Evolutionary conservation across 2,113 vertebrate species (phyloP).

Genomic region (Lethenteron reissneri): DNA sequence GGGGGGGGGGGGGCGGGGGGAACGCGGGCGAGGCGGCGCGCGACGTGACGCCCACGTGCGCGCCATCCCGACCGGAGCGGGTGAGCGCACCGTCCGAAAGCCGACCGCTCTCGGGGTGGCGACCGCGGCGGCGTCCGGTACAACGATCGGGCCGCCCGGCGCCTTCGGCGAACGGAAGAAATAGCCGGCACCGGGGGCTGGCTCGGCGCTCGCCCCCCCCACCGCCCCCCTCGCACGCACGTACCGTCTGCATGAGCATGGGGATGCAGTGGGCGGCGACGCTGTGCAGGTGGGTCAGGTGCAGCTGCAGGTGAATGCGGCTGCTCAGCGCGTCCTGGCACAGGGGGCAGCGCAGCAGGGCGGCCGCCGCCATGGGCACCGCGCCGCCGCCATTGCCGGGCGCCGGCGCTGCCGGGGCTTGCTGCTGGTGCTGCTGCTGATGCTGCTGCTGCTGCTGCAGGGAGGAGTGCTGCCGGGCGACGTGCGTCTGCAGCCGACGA

Average conservation of each 20-base stretch:
- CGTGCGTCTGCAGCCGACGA: slow-evolving; percentile 93
- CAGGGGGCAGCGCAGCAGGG: slow-evolving; percentile 82
- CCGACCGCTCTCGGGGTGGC: too few relatives aligned
- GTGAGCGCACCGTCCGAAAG: too few relatives aligned
- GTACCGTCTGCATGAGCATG: slow-evolving; percentile 29
- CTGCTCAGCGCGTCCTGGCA: slow-evolving; percentile 98
- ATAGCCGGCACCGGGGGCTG: too few relatives aligned
- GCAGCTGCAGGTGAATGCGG: slow-evolving; percentile 97
- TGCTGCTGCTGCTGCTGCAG: slow-evolving; percentile 33
- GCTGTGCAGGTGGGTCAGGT: slow-evolving; percentile 94
- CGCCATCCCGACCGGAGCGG: too few relatives aligned
- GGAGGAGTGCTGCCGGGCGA: slow-evolving; percentile 96
- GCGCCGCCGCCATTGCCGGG: slow-evolving; percentile 18
- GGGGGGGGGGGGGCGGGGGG: slow-evolving; percentile 16
- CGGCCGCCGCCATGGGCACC: slow-evolving; percentile 19
- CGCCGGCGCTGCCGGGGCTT: slow-evolving; percentile 10
- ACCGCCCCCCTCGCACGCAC: slow-evolving; percentile 9
- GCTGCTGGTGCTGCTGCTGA: slow-evolving; percentile 23
- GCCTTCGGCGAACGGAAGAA: too few relatives aligned
- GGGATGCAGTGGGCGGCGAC: slow-evolving; percentile 96
- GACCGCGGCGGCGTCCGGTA: too few relatives aligned
- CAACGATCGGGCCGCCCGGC: too few relatives aligned
- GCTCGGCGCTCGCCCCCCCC: background rate
- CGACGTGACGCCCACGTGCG: too few relatives aligned
- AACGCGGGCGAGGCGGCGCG: slow-evolving; percentile 20